A percentile compares a stretch with the other conserved stretches of the same genome.
Evolutionary conservation across 2,113 vertebrate species (phyloP).

Genomic region (Cinclus cinclus): DNA sequence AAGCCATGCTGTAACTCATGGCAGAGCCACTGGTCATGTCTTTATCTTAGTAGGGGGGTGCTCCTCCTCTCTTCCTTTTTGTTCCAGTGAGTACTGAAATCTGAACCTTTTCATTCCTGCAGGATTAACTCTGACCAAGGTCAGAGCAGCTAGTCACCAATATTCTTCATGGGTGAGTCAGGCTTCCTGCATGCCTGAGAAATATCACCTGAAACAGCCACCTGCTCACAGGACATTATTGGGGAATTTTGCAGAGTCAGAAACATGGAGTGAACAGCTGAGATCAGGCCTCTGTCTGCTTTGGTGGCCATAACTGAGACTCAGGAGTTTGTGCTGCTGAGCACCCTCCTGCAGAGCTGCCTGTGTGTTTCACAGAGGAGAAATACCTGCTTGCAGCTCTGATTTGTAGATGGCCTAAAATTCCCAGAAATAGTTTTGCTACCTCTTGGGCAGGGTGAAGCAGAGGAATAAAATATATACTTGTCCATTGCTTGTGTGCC

Average conservation of each 20-base stretch:
- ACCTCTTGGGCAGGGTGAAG: neutral
- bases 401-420: neutral
- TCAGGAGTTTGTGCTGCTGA: neutral
- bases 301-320: neutral
- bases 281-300: neutral
- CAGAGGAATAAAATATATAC: constrained; percentile 19
- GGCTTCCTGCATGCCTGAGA: neutral
- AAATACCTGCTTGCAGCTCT: constrained; percentile 1
- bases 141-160: constrained; percentile 13
- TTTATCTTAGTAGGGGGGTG: neutral
- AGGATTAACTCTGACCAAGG: constrained; percentile 53
- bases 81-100: neutral
- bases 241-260: neutral
- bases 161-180: neutral
- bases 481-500: neutral
- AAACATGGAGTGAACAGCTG: neutral
- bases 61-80: neutral
- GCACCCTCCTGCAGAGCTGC: constrained; percentile 30
- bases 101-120: constrained; percentile 38
- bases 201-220: constrained; percentile 7
- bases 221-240: neutral
- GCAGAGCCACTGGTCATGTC: neutral
- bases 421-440: constrained; percentile 18
- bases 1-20: neutral
- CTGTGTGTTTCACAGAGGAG: neutral